Evolutionary conservation across 2,797 vertebrate genomes (phyloP), one percentile per base, ranked within the genome.

Genomic region (Enteromius paludinosus): DNA sequence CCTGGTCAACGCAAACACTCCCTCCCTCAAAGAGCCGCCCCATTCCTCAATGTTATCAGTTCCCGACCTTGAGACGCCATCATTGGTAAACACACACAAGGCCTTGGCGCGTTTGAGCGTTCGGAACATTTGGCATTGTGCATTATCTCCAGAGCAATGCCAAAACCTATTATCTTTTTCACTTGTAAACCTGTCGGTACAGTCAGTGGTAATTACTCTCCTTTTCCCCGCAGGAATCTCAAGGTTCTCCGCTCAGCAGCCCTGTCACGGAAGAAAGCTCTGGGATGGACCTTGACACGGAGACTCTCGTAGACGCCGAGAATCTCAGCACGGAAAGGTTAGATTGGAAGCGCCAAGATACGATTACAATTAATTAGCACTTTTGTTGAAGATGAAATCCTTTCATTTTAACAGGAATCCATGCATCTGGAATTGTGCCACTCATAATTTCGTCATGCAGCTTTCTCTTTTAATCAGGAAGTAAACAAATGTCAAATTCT

Each of bases 251-350:
- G 10, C 38, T 84, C 47, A 52, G 79, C 78, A 79, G 83, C 14
- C 59, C 86, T 65, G 3, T 84, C 81, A 82, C 94, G 81, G 92
- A 97, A 91, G 94, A 96, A 87, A 93, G 92, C 70, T 95, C 91
- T 59, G 91, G 93, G 90, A 96, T 96, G 95, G 96, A 95, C 85
- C 88, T 94, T 86, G 96, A 96, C 89, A 87, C 90, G 20, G 91
- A 92, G 82, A 85, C 90, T 62, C 82, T 90, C 79, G 83, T 86
- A 78, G 93, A 95, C 84, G 91, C 92, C 86, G 96, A 96, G 90
- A 94, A 93, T 89, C 92, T 94, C 78, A 92, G 91, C 91, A 90
- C 91, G 88, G 93, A 96, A 93, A 96, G 95, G 97, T 98, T 88
- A 64, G 90, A 59, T 41, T 38, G 7, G 6, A 65, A 35, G 15